Evolutionary conservation across 2,888 invertebrate species (phyloP).

Genomic region (Hybos culiciformis): DNA sequence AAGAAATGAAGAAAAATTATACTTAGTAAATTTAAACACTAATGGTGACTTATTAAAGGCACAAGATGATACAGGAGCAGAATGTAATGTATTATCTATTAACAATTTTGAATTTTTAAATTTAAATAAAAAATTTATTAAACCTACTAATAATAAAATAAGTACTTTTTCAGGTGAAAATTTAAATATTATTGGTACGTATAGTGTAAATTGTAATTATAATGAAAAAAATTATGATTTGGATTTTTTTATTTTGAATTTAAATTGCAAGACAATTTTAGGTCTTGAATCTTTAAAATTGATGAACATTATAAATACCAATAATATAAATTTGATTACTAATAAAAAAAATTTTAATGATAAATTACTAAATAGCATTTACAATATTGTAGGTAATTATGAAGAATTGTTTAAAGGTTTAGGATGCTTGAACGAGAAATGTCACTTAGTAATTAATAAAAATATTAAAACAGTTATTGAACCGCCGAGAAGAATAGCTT

Average conservation of each 20-base stretch:
- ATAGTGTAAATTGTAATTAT: not conserved
- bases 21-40: not conserved
- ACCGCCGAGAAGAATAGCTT: not conserved
- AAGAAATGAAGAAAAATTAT: not conserved
- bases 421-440: not conserved
- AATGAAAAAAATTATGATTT: not conserved
- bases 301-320: not conserved
- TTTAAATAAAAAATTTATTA: not conserved
- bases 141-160: not conserved
- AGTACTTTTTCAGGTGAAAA: not conserved
- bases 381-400: not conserved
- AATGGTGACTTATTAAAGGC: not conserved
- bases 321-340: not conserved
- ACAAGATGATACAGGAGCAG: not conserved
- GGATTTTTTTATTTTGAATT: not conserved
- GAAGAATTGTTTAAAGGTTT: not conserved
- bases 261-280: not conserved
- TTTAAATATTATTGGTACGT: not conserved
- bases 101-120: not conserved
- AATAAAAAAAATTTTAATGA: no score
- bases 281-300: not conserved
- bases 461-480: not conserved
- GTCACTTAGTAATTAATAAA: not conserved
- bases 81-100: not conserved
- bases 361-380: not conserved